phyloP scores from a whole-genome alignment of 2,888 invertebrate species.

The Drymonia ruficornis region DNA sequence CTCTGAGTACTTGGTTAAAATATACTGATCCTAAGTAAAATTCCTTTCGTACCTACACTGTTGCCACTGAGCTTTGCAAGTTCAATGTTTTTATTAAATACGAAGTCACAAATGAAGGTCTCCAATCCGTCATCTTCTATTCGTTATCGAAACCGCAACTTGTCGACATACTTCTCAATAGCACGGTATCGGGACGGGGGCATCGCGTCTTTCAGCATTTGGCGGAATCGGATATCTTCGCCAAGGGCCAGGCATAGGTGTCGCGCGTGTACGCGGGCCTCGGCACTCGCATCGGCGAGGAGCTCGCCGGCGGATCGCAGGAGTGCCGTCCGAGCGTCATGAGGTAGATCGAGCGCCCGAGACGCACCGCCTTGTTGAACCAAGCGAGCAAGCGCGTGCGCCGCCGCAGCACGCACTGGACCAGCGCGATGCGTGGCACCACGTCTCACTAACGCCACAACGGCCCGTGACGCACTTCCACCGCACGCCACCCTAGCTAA shows the following conservation, averaged over 20 bases:
- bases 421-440: slow-evolving; percentile 94
- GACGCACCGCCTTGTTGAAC: slow-evolving; percentile 91
- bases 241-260: slow-evolving; percentile 90
- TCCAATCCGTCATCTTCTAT: slow-evolving; percentile 1
- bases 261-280: slow-evolving; percentile 93
- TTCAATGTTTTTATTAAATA: too few relatives aligned
- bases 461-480: slow-evolving; percentile 88
- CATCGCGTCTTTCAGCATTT: slow-evolving; percentile 91
- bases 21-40: too few relatives aligned
- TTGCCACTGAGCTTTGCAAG: too few relatives aligned
- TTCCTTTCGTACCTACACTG: not conserved
- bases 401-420: slow-evolving; percentile 93
- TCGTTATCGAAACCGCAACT: slow-evolving; percentile 69
- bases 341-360: slow-evolving; percentile 88
- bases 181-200: slow-evolving; percentile 91
- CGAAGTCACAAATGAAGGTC: not conserved
- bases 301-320: slow-evolving; percentile 93
- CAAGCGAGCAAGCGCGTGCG: slow-evolving; percentile 89
- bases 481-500: slow-evolving; percentile 92
- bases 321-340: slow-evolving; percentile 92
- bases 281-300: slow-evolving; percentile 93
- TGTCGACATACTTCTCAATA: slow-evolving; percentile 91
- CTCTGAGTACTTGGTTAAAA: too few relatives aligned
- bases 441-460: slow-evolving; percentile 87
- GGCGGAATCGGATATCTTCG: slow-evolving; percentile 90